Base-by-base conservation (phyloP, 2,113 vertebrate genomes). In the Gallinago paraguaiae region DNA sequence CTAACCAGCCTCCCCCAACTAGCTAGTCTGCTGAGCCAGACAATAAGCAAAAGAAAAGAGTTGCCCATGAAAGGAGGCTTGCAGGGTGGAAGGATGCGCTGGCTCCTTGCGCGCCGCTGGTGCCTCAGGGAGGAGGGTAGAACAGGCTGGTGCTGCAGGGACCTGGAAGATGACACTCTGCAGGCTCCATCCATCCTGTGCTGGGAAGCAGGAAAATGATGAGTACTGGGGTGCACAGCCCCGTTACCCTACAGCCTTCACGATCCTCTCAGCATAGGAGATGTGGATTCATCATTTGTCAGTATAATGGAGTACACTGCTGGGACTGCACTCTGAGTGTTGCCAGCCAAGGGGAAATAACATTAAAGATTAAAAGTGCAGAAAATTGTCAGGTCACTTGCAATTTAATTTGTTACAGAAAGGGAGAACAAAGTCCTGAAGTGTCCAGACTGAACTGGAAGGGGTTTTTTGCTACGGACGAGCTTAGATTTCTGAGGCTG, bases 61-160 rank as follows among this genome's bases (percentile, higher is more conserved):
- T 6, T 84, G 56, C 35, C 48, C 15, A 1, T 37, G 39, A 72
- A 43, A 56, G 51, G 65, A 71, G 20, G 18, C 45, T 88, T 0
- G 0, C 20, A 22, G 64, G 8, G 31, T 53, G 9, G 33, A 48
- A 69, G 23, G 57, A 37, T 39, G 11, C 7, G 4, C 56, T 6
- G 18, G 15, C 56, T 84, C 77, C 60, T 70, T 54, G n/a, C 1
- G 4, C 33, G 51, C 14, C 0, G 0, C 45, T 43, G 39, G 7
- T 59, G 22, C 71, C 78, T 35, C 2, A 0, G 53, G 37, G 57
- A 88, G 9, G 0, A 14, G 33, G n/a, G 9, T n/a, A 60, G 72
- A 43, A 67, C 1, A 1, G 33, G 45, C 27, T 3, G 4, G 64
- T 0, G 1, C 46, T 2, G 1, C 41, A n/a, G 70, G 56, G 46